phyloP scores from a whole-genome alignment of 2,888 invertebrate genomes.

The Campoletis raptor region DNA sequence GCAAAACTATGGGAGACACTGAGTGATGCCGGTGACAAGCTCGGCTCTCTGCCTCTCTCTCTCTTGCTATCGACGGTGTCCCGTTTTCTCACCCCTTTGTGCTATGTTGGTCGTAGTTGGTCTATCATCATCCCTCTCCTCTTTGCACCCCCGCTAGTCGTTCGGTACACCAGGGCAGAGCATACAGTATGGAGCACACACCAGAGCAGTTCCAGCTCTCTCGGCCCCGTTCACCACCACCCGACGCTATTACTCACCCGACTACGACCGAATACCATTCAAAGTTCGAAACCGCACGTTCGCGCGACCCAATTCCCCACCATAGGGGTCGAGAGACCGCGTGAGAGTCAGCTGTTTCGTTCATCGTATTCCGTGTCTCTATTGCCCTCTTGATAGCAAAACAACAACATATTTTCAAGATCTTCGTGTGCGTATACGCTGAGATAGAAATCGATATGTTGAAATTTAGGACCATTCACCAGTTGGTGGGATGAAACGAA shows the following conservation, averaged over 20 bases:
- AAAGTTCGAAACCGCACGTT: conserved; percentile 82
- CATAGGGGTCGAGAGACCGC: conserved; percentile 50
- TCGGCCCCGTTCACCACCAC: conserved; percentile 68
- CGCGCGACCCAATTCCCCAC: conserved; percentile 82
- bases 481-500: neutral
- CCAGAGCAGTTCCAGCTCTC: conserved; percentile 47
- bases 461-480: neutral
- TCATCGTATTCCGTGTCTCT: conserved; percentile 36
- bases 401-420: conserved; percentile 26
- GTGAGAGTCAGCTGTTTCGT: conserved; percentile 78
- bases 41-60: conserved; percentile 60
- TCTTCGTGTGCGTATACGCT: conserved; percentile 9
- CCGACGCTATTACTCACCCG: conserved; percentile 81
- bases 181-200: conserved; percentile 50
- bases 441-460: conserved; percentile 25
- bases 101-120: conserved; percentile 55
- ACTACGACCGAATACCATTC: conserved; percentile 81
- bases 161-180: conserved; percentile 43
- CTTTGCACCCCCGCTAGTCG: conserved; percentile 68
- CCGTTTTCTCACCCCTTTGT: conserved; percentile 48
- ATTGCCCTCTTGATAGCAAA: conserved; percentile 6
- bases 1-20: conserved; percentile 71
- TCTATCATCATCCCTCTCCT: conserved; percentile 55
- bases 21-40: conserved; percentile 82
- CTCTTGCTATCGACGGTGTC: conserved; percentile 49